These are phyloP conservation scores for Arothron firmamentum DNA, from an alignment of 2,113 vertebrate genomes.

Conservation along the genomic window DNA sequence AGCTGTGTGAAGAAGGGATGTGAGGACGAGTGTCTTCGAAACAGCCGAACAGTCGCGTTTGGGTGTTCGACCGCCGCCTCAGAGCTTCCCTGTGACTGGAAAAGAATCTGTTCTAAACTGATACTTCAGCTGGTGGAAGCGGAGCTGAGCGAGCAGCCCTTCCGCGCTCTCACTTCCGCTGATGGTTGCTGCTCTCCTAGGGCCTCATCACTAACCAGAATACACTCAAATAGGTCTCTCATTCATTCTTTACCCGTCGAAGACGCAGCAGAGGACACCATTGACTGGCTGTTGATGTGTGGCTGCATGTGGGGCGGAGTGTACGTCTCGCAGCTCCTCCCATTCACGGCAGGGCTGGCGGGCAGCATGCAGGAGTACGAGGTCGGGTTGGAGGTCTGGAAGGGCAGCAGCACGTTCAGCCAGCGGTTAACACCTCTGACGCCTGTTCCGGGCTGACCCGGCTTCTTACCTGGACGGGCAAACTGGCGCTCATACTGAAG, in stretches of 20 bases:
- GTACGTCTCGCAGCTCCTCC: slow-evolving; percentile 94
- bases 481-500: slow-evolving; percentile 97
- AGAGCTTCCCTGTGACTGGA: too few species aligned
- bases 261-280: slow-evolving; percentile 89
- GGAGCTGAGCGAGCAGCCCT: too few species aligned
- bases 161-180: too few species aligned
- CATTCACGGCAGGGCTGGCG: slow-evolving; percentile 91
- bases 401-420: slow-evolving; percentile 47
- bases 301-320: slow-evolving; percentile 97
- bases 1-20: background rate
- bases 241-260: slow-evolving; percentile 83
- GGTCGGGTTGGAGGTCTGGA: slow-evolving; percentile 84
- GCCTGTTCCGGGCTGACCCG: background rate
- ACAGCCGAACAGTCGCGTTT: too few species aligned
- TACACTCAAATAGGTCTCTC: slow-evolving; percentile 18
- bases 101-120: too few species aligned
- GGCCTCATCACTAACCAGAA: too few species aligned
- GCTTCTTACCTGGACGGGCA: slow-evolving; percentile 95
- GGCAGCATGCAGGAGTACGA: slow-evolving; percentile 99
- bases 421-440: background rate
- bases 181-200: too few species aligned
- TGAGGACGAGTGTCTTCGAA: background rate
- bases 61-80: too few species aligned
- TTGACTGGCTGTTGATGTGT: slow-evolving; percentile 96
- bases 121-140: too few species aligned